phyloP scores from a whole-genome alignment of 2,888 invertebrate species.

The Idaea straminata region DNA sequence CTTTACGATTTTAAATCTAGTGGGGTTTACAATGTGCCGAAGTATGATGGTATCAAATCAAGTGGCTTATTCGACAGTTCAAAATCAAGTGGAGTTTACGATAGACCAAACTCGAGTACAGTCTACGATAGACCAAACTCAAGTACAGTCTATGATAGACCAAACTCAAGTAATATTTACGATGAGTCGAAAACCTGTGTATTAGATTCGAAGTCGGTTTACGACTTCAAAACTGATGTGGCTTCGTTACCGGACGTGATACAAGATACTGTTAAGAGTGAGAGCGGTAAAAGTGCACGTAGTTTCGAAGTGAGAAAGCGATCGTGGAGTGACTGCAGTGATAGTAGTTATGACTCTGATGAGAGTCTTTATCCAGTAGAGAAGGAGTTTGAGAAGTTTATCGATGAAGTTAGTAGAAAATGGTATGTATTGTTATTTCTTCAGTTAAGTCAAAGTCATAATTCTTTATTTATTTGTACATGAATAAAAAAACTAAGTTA shows the following conservation, averaged over 20 bases:
- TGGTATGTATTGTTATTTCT: constrained; percentile 54
- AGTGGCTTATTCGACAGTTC: neutral
- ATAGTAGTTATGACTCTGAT: constrained; percentile 65
- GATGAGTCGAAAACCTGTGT: neutral
- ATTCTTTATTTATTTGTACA: neutral
- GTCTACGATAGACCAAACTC: neutral
- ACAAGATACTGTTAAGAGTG: constrained; percentile 55
- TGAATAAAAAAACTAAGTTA: too few relatives aligned
- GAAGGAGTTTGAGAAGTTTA: constrained; percentile 66
- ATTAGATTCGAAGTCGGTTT: constrained; percentile 15
- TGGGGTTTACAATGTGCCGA: neutral
- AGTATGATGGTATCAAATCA: neutral
- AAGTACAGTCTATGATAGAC: neutral
- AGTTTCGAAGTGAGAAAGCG: constrained; percentile 59
- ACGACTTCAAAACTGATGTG: constrained; percentile 9
- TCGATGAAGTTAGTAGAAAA: constrained; percentile 69
- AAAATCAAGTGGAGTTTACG: constrained; percentile 4
- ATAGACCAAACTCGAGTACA: neutral
- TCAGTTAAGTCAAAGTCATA: constrained; percentile 3
- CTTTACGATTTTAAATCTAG: neutral
- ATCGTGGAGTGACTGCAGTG: constrained; percentile 59
- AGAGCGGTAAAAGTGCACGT: constrained; percentile 58
- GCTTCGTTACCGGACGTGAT: constrained; percentile 34
- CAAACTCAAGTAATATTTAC: neutral
- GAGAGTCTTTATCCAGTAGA: constrained; percentile 67